Conservation (phyloP, 2,113 vertebrate genomes). For the Amphiprion ocellaris region DNA sequence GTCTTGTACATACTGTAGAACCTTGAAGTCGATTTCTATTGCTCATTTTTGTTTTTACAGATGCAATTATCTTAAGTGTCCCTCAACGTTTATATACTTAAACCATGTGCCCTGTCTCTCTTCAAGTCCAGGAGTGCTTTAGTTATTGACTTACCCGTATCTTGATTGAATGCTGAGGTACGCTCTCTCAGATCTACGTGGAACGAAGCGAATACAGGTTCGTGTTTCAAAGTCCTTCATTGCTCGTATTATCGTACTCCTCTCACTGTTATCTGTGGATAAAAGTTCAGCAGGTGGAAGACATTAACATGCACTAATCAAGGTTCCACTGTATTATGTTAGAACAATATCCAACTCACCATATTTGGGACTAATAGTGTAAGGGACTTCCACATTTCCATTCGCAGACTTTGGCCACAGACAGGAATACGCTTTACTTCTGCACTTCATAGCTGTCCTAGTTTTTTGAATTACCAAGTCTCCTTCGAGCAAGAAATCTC, state of each 20-base stretch:
- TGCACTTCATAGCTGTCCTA: constrained; percentile 66
- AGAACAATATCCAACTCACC: constrained; percentile 36
- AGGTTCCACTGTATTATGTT: too few relatives aligned
- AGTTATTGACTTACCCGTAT: constrained; percentile 61
- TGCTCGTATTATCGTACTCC: background rate
- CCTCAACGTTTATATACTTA: too few relatives aligned
- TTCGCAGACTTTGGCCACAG: constrained; percentile 67
- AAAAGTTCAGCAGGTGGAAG: background rate
- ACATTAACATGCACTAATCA: background rate
- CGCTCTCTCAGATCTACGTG: accelerated
- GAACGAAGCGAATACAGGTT: constrained; percentile 75
- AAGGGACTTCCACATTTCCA: constrained; percentile 60
- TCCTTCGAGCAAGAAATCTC: constrained; percentile 53
- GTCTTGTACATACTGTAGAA: too few relatives aligned
- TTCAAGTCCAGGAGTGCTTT: background rate
- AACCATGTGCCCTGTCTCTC: too few relatives aligned
- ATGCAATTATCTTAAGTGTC: too few relatives aligned
- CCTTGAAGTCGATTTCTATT: too few relatives aligned
- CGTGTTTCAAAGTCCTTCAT: constrained; percentile 36
- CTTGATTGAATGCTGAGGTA: constrained; percentile 63
- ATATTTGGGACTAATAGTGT: constrained; percentile 28
- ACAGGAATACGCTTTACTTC: background rate
- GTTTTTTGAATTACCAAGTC: constrained; percentile 51
- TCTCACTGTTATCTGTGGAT: constrained; percentile 30
- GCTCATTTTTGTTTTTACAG: too few relatives aligned